phyloP scores from a whole-genome alignment of 2,888 invertebrate species.

The Trissolcus japonicus region DNA sequence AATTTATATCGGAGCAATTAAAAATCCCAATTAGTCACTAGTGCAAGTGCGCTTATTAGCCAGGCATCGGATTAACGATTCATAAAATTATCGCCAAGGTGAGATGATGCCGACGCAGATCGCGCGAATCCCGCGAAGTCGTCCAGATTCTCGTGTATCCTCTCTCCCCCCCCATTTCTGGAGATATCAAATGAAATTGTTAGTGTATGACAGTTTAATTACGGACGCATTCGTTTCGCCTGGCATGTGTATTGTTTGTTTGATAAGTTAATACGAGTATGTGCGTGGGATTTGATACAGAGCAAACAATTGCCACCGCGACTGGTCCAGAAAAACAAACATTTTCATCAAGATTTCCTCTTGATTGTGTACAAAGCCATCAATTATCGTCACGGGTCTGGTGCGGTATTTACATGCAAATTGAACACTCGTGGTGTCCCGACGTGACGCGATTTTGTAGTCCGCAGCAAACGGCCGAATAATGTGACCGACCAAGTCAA shows the following conservation, averaged over 20 bases:
- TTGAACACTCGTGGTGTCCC: conserved; percentile 23
- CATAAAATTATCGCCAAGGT: too few species aligned
- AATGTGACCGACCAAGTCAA: conserved; percentile 33
- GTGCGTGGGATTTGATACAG: conserved; percentile 43
- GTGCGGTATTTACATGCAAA: conserved; percentile 53
- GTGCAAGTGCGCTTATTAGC: conserved; percentile 53
- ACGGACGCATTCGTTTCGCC: conserved; percentile 12
- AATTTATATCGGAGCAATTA: conserved; percentile 58
- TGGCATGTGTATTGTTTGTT: conserved; percentile 20
- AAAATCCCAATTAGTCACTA: conserved; percentile 57
- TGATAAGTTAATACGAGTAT: conserved; percentile 32
- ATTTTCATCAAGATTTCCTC: conserved; percentile 44
- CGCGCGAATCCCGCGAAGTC: too few species aligned
- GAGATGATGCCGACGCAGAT: too few species aligned
- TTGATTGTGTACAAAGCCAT: conserved; percentile 41
- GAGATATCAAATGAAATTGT: too few species aligned
- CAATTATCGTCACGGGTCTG: conserved; percentile 46
- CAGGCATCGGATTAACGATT: too few species aligned
- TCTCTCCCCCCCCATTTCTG: too few species aligned
- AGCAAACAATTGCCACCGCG: conserved; percentile 36
- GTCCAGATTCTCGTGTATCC: background rate
- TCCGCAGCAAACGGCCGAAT: conserved; percentile 46
- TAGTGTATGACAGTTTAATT: conserved; percentile 12
- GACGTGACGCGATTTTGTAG: conserved; percentile 48
- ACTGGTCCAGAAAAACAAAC: conserved; percentile 34